A percentile compares a stretch with the other conserved stretches of the same genome.
These are phyloP conservation scores for Taphrorychus bicolor DNA, from an alignment of 2,888 invertebrate species.

Conservation along the genomic window DNA sequence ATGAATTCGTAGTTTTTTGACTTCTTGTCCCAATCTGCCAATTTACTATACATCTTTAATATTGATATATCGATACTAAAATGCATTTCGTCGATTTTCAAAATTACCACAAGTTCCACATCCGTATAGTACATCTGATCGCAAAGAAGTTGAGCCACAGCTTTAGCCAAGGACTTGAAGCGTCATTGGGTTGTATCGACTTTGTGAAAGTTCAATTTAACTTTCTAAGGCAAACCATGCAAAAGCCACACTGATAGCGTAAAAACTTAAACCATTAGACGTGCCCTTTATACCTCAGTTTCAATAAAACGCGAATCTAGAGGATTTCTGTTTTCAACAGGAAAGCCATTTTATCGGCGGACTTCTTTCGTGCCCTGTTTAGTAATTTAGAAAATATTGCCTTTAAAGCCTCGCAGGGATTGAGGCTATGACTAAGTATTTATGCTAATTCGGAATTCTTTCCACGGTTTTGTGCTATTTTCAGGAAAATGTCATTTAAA, in stretches of 20 bases:
- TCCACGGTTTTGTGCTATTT: too few species aligned
- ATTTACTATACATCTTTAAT: too few species aligned
- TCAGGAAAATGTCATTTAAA: too few species aligned
- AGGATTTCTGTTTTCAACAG: not conserved
- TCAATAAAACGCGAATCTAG: constrained; percentile 3
- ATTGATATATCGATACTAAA: too few species aligned
- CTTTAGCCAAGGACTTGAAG: too few species aligned
- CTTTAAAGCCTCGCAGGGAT: not conserved
- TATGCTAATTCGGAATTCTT: constrained; percentile 5
- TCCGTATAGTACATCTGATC: too few species aligned
- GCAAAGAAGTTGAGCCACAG: too few species aligned
- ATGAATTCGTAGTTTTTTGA: too few species aligned
- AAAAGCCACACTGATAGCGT: not conserved
- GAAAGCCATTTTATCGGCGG: not conserved
- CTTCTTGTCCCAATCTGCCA: too few species aligned
- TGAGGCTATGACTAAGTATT: not conserved
- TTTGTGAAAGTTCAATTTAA: not conserved
- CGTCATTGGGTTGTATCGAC: too few species aligned
- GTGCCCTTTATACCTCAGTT: not conserved
- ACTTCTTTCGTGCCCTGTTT: not conserved
- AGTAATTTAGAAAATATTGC: constrained; percentile 2
- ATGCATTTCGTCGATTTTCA: too few species aligned
- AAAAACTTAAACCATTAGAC: not conserved
- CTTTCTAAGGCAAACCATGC: not conserved
- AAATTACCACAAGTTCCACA: too few species aligned